Evolutionary conservation across 2,113 vertebrate species (phyloP).

Genomic region (Scopus umbretta): DNA sequence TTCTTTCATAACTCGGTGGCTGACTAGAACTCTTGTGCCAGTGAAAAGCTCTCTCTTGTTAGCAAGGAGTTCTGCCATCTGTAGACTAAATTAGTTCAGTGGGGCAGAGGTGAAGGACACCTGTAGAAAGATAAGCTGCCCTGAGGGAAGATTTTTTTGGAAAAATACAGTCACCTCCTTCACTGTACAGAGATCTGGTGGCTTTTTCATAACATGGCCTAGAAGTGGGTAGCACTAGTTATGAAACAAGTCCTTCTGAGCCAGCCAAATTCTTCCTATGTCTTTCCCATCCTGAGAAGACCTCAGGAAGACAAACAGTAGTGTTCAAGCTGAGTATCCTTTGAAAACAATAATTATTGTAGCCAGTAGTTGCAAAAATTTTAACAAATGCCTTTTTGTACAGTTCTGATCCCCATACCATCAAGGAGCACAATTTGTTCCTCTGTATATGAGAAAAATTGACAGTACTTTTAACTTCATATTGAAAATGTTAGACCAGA

Average conservation of each 20-base stretch:
- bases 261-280: background rate
- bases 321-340: background rate
- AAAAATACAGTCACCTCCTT: background rate
- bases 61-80: background rate
- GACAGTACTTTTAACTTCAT: background rate
- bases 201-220: background rate
- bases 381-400: background rate
- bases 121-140: background rate
- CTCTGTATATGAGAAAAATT: background rate
- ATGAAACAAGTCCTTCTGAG: background rate
- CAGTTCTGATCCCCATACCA: background rate
- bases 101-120: background rate
- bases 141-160: fast-evolving
- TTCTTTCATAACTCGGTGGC: background rate
- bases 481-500: background rate
- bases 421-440: background rate
- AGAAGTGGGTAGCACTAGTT: background rate
- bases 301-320: background rate
- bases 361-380: background rate
- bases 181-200: background rate
- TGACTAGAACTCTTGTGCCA: background rate
- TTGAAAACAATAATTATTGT: background rate
- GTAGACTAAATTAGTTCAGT: background rate
- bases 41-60: background rate
- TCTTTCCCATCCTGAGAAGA: background rate